phyloP scores from a whole-genome alignment of 2,797 vertebrate genomes.

The Gobionotothen gibberifrons region DNA sequence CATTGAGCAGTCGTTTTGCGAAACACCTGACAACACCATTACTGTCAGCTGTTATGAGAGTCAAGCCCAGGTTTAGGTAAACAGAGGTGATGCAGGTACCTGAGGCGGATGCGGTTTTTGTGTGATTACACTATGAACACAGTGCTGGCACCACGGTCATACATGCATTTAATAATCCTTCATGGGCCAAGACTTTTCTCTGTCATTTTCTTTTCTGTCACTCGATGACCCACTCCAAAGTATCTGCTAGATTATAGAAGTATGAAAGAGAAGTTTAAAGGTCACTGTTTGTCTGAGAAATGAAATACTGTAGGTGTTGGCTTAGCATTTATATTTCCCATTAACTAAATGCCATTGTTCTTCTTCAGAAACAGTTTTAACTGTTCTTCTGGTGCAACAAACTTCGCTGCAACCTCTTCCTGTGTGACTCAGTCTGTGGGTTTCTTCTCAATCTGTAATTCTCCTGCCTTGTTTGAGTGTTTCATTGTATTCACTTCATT shows the following conservation, averaged over 20 bases:
- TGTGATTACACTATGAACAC: slow-evolving; percentile 47
- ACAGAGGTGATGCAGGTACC: slow-evolving; percentile 39
- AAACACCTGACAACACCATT: background rate
- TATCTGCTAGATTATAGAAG: background rate
- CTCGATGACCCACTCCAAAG: background rate
- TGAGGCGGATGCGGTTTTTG: background rate
- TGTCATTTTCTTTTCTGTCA: background rate
- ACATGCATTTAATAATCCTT: background rate
- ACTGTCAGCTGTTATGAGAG: background rate
- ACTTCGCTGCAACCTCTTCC: background rate
- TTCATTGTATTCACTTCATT: slow-evolving; percentile 17
- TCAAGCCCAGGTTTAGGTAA: slow-evolving; percentile 16
- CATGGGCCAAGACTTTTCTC: background rate
- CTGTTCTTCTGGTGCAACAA: background rate
- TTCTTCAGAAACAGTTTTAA: slow-evolving; percentile 9
- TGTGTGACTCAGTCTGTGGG: slow-evolving; percentile 54
- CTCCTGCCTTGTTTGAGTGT: slow-evolving; percentile 1
- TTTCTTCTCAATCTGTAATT: slow-evolving; percentile 21
- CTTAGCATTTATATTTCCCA: slow-evolving; percentile 25
- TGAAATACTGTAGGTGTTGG: background rate
- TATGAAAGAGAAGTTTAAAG: slow-evolving; percentile 3
- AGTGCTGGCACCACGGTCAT: background rate
- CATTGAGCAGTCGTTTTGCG: too few relatives aligned
- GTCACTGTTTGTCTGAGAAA: slow-evolving; percentile 1
- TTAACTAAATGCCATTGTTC: slow-evolving; percentile 29